phyloP scores from a whole-genome alignment of 1,140 invertebrate genomes.

The Sesamia nonagrioides region DNA sequence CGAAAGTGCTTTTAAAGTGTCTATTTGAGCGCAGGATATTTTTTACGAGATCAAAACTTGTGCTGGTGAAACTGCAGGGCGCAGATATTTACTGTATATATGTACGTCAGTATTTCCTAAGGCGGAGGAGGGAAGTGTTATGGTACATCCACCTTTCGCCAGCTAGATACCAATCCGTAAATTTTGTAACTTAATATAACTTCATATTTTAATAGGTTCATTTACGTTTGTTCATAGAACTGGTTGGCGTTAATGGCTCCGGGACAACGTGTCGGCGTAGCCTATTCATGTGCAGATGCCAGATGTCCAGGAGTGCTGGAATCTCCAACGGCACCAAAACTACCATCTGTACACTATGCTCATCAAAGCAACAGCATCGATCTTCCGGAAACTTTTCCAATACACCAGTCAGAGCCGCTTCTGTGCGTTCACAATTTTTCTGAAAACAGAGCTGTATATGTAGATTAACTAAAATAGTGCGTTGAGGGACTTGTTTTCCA shows the following conservation, averaged over 20 bases:
- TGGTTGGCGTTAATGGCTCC: background rate
- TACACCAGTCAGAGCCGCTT: slow-evolving; percentile 52
- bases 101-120: too few relatives aligned
- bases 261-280: slow-evolving; percentile 1
- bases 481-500: background rate
- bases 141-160: too few relatives aligned
- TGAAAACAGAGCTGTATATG: background rate
- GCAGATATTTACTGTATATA: too few relatives aligned
- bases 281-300: background rate
- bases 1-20: too few relatives aligned
- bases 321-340: slow-evolving; percentile 45
- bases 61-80: too few relatives aligned
- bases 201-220: too few relatives aligned
- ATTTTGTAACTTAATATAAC: too few relatives aligned
- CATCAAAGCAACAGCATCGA: slow-evolving; percentile 1
- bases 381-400: background rate
- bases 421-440: slow-evolving; percentile 55
- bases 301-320: background rate
- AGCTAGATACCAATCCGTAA: too few relatives aligned
- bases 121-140: too few relatives aligned
- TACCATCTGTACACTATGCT: slow-evolving; percentile 46
- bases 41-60: too few relatives aligned
- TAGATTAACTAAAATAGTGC: background rate
- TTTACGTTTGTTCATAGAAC: slow-evolving; percentile 4
- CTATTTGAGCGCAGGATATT: too few relatives aligned